These are phyloP conservation scores for Pentamera pediparva DNA, from an alignment of 53 echinoderm and acorn worm species.

Conservation along the genomic window DNA sequence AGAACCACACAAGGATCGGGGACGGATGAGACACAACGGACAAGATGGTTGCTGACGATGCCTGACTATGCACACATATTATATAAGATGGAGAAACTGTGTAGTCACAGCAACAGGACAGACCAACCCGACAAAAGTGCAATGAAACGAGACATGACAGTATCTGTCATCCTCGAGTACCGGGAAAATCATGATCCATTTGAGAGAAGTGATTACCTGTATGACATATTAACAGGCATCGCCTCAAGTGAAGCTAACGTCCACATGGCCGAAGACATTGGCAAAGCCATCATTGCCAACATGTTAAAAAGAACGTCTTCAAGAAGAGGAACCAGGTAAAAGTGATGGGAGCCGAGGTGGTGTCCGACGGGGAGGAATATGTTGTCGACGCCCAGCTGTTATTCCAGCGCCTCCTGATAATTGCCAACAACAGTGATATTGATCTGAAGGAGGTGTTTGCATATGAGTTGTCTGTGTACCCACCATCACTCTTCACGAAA, in stretches of 20 bases:
- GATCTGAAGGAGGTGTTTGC: constrained; percentile 6
- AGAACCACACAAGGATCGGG: constrained; percentile 14
- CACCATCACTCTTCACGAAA: constrained; percentile 9
- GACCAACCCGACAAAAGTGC: too few relatives aligned
- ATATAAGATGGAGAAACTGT: background rate
- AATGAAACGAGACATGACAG: background rate
- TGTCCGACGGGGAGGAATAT: background rate
- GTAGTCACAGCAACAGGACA: too few relatives aligned
- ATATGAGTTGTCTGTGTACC: constrained; percentile 18
- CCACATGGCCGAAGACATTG: constrained; percentile 7
- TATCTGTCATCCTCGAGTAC: background rate
- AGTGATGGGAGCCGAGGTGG: background rate
- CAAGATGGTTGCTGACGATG: constrained; percentile 26
- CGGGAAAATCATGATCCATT: background rate
- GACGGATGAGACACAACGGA: constrained; percentile 28
- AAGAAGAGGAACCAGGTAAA: constrained; percentile 4
- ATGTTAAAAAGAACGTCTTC: background rate
- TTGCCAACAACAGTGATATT: background rate
- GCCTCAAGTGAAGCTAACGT: background rate
- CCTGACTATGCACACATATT: constrained; percentile 12
- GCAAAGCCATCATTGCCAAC: background rate
- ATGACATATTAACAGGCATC: background rate
- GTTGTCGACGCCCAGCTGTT: constrained; percentile 10
- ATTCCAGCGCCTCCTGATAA: constrained; percentile 17
- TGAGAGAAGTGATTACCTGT: background rate